phyloP scores from a whole-genome alignment of 1,140 invertebrate species.

The Psilanteris sp. region DNA sequence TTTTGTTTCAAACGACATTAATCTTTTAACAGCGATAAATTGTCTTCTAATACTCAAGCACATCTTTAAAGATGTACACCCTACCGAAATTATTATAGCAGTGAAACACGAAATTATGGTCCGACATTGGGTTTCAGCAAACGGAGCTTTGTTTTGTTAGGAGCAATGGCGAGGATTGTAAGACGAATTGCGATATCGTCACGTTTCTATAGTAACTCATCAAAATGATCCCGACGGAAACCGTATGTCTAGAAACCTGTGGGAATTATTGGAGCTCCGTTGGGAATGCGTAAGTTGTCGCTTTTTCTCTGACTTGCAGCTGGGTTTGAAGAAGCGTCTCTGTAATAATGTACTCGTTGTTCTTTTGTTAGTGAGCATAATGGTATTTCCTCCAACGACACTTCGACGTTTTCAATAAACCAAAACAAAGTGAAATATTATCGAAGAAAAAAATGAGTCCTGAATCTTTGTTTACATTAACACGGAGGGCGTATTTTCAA shows the following conservation, averaged over 20 bases:
- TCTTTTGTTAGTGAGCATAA: slow-evolving; percentile 21
- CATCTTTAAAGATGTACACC: no score
- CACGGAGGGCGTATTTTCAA: neutral
- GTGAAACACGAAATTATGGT: no score
- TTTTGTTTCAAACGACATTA: no score
- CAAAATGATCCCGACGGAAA: slow-evolving; percentile 18
- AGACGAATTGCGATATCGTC: slow-evolving; percentile 28
- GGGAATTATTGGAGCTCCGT: slow-evolving; percentile 18
- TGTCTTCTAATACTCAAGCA: no score
- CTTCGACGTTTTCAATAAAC: neutral
- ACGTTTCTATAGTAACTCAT: slow-evolving; percentile 26
- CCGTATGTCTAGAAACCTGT: slow-evolving; percentile 1
- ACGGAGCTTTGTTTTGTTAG: neutral
- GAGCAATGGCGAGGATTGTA: neutral
- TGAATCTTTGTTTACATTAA: neutral
- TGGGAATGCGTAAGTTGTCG: slow-evolving; percentile 11
- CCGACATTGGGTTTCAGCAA: neutral
- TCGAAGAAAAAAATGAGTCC: neutral
- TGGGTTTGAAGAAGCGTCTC: slow-evolving; percentile 10
- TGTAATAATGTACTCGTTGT: slow-evolving; percentile 17
- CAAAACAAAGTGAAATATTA: slow-evolving; percentile 14
- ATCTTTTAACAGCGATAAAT: no score
- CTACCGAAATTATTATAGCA: no score
- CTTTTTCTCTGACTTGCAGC: slow-evolving; percentile 3
- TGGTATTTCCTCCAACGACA: slow-evolving; percentile 12